Evolutionary conservation across 2,113 vertebrate genomes (phyloP).

Genomic region (Variabilichromis moorii): DNA sequence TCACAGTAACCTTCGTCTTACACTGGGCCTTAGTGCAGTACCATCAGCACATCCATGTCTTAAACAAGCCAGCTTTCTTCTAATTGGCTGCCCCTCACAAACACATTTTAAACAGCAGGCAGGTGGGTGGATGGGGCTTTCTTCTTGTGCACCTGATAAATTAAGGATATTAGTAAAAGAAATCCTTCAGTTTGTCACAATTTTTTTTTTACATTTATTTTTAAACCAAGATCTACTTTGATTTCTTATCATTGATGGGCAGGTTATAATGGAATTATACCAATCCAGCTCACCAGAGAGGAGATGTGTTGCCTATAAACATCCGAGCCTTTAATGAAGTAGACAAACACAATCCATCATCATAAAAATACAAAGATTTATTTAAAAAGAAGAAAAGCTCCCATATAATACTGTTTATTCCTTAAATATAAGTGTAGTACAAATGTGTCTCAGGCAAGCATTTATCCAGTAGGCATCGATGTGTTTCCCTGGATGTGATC

Average conservation of each 20-base stretch:
- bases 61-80: background rate
- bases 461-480: background rate
- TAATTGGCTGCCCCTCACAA: background rate
- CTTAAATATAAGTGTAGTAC: slow-evolving; percentile 54
- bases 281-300: background rate
- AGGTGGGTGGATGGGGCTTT: background rate
- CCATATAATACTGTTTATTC: slow-evolving; percentile 62
- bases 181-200: background rate
- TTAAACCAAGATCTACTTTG: background rate
- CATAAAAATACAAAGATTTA: slow-evolving; percentile 64
- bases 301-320: background rate
- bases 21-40: background rate
- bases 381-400: slow-evolving; percentile 39
- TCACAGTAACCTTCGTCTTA: background rate
- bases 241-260: background rate
- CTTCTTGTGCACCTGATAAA: background rate
- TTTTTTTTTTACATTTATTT: background rate
- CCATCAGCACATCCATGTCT: background rate
- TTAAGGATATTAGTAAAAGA: background rate
- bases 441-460: background rate
- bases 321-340: background rate
- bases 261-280: background rate
- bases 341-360: background rate
- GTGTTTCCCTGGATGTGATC: slow-evolving; percentile 12
- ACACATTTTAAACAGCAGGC: background rate